Base-by-base conservation (phyloP, 2,888 invertebrate genomes). In the Eledona agricola region DNA sequence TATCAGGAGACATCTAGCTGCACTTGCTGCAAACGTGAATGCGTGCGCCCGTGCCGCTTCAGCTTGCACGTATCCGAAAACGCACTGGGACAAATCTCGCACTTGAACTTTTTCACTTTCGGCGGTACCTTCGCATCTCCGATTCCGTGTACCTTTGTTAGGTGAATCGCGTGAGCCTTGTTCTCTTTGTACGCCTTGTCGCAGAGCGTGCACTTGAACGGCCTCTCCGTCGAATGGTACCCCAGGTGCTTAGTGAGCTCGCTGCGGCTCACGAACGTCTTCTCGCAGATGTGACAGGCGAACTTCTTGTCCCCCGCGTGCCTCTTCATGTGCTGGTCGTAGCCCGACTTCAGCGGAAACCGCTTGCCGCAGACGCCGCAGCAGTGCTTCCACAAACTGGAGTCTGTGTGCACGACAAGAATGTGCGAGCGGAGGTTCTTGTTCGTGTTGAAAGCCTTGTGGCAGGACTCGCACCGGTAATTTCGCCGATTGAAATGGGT, bases 181-280 rank as follows among this genome's bases (percentile, higher is more conserved):
- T 79, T 67, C 0, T 80, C 79, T 57, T 76, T 78, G 64, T 82
- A 82, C 61, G 81, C 81, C 42, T 76, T 76, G 26, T 73, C 73
- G 59, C 83, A 83, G 59, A 81, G 78, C 6, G 76, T 68, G 62
- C 83, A 83, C 32, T 65, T 64, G 29, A 62, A 67, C 9, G 66
- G 66, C 13, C 66, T 58, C 2, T 67, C 62, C 23, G 66, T 65
- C 1, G 71, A 69, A 54, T 71, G 71, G 1, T 65, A 65, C 6
- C 57, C 55, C 60, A 67, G 65, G 35, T 71, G 71, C 13, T 65
- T 55, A 20, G 64, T 61, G 31, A 70, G 32, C 3, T 69, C 70
- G 28, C 66, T 67, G 32, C 64, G 65, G 25, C 65, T 66, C 1
- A 68, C 62, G 38, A 71, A 71, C 10, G 60, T 58, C 29, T 64